phyloP scores from a whole-genome alignment of 2,113 vertebrate species.

The Takifugu flavidus region DNA sequence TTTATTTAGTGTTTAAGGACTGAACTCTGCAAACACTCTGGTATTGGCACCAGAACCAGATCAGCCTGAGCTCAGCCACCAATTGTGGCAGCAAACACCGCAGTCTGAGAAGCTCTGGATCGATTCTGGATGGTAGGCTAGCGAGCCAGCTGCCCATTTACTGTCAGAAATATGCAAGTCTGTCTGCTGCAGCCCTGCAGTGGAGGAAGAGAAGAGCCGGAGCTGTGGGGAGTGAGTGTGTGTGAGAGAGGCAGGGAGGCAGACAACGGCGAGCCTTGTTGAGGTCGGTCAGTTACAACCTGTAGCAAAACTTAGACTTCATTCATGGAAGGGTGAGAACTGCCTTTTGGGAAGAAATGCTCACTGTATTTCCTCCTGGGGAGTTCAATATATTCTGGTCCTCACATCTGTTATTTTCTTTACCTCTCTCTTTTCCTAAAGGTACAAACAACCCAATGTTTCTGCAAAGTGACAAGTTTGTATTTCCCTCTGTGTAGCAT shows the following conservation, averaged over 20 bases:
- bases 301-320: slow-evolving; percentile 54
- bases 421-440: slow-evolving; percentile 17
- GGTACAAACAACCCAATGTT: slow-evolving; percentile 54
- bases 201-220: slow-evolving; percentile 11
- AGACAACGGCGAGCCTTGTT: slow-evolving; percentile 61
- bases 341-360: slow-evolving; percentile 45
- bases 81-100: background rate
- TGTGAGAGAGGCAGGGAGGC: slow-evolving; percentile 5
- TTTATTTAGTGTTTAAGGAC: background rate
- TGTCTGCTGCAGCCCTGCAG: background rate
- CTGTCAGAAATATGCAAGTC: background rate
- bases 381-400: slow-evolving; percentile 59
- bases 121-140: background rate
- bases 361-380: slow-evolving; percentile 59
- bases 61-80: background rate
- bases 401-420: slow-evolving; percentile 38
- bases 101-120: background rate
- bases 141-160: background rate
- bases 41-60: background rate
- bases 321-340: slow-evolving; percentile 54
- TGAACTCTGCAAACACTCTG: background rate
- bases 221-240: slow-evolving; percentile 6
- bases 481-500: slow-evolving; percentile 9
- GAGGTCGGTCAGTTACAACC: slow-evolving; percentile 42
- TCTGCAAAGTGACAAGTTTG: slow-evolving; percentile 45